phyloP scores from a whole-genome alignment of 2,113 vertebrate genomes.

The Antechinus stuartii region DNA sequence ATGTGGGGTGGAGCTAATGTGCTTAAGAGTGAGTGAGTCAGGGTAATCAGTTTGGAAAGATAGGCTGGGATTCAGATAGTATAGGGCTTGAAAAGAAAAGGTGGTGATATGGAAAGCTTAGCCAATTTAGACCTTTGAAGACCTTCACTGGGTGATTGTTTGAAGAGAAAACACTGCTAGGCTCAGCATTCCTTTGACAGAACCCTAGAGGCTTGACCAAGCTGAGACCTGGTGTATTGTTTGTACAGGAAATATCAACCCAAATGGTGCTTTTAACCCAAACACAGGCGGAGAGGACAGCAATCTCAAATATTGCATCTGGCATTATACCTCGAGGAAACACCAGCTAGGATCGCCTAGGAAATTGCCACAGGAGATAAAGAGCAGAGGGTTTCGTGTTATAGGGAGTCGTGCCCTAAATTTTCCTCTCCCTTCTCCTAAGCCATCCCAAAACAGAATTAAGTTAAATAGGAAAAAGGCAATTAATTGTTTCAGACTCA shows the following conservation, averaged over 20 bases:
- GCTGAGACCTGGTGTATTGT: neutral
- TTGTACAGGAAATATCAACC: slow-evolving; percentile 17
- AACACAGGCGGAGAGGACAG: slow-evolving; percentile 16
- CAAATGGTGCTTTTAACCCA: slow-evolving; percentile 19
- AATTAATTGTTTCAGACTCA: neutral
- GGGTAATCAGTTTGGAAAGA: neutral
- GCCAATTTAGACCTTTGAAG: slow-evolving; percentile 3
- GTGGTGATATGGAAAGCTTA: neutral
- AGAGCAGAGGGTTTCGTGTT: neutral
- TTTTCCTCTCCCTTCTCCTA: neutral
- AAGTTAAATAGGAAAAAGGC: neutral
- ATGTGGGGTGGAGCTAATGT: neutral
- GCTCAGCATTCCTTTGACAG: neutral
- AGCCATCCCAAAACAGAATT: neutral
- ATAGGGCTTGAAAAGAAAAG: neutral
- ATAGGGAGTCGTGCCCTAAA: neutral
- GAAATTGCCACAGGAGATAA: neutral
- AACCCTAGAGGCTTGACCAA: neutral
- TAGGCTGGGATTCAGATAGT: neutral
- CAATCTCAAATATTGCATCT: slow-evolving; percentile 3
- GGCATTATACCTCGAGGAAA: slow-evolving; percentile 10
- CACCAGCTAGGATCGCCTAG: neutral
- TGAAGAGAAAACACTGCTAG: slow-evolving; percentile 8
- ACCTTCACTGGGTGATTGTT: neutral
- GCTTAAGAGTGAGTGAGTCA: neutral